A percentile compares a stretch with the other conserved stretches of the same genome.
Conservation (phyloP, 2,113 vertebrate genomes). For the Piaya cayana region DNA sequence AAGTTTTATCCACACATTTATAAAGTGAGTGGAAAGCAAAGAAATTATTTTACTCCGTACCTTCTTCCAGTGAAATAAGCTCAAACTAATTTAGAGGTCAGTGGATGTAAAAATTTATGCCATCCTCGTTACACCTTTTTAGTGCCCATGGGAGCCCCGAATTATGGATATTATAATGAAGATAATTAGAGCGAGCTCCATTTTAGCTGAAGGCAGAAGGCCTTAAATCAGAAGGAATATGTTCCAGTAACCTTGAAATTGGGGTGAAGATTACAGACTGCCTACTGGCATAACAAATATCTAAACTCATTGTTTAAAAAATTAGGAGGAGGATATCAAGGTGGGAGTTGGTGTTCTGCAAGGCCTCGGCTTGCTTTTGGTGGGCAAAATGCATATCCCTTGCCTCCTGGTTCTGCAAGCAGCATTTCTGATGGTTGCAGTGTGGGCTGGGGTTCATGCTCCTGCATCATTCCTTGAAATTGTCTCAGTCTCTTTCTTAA, state of each 20-base stretch:
- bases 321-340: background rate
- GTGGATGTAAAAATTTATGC: constrained; percentile 24
- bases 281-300: background rate
- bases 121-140: background rate
- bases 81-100: constrained; percentile 7
- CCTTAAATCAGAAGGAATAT: constrained; percentile 50
- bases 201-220: constrained; percentile 60
- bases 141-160: constrained; percentile 6
- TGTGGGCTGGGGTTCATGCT: background rate
- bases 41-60: background rate
- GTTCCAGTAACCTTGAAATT: constrained; percentile 63
- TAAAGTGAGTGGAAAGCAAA: background rate
- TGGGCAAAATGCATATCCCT: background rate
- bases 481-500: background rate
- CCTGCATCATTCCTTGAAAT: background rate
- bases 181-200: constrained; percentile 53
- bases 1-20: background rate
- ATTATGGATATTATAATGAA: constrained; percentile 39
- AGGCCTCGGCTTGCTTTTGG: background rate
- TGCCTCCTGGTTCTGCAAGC: background rate
- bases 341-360: accelerated
- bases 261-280: constrained; percentile 46
- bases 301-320: background rate
- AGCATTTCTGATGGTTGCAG: background rate
- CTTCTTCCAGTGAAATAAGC: background rate